Evolutionary conservation across 2,113 vertebrate genomes (phyloP), one percentile per base, ranked within the genome.

Genomic region (Halcyon malimbica): DNA sequence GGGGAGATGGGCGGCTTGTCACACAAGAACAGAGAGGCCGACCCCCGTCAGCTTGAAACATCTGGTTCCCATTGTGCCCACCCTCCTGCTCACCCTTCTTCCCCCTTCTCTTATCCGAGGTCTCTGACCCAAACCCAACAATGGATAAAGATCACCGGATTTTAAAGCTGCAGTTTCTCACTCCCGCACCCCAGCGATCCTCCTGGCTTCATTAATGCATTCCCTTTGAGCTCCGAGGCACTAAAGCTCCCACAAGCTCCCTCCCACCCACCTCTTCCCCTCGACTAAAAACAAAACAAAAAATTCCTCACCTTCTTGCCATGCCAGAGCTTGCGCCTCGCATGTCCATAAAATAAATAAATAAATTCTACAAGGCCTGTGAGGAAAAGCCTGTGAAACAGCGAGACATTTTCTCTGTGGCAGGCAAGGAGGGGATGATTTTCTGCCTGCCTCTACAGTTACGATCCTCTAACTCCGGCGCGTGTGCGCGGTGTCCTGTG

Each of bases 201-300:
- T 98, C 98, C 96, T 90, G 97, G 98, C 98, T 98, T 99, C 99
- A 99, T 99, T 98, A 98, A 98, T 94, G 96, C 95, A 97, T 98
- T 99, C 98, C 97, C 98, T 96, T 97, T 96, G 97, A 98, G 98
- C 97, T 98, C 73, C 89, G 3, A 93, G 78, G n/a, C 91, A 57
- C 93, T 50, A 33, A 35, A 91, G 91, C 89, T 93, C 91, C 79
- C 57, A 85, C 93, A 13, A 0, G 0, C 78, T 93, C 59, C 67
- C 92, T 96, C 80, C 76, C 96, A 78, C 84, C 60, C 54, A 39
- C 87, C 92, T 68, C 94, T 92, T 96, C 88, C 62, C 67, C 95
- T 42, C 83, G 75, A 80, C 53, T 60, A 89, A 96, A 97, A 95
- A 95, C 95, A 96, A 93, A 93, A 82, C 92, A 67, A 95, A 93